Base-by-base conservation (phyloP, 2,113 vertebrate genomes). In the Lepus europaeus region DNA sequence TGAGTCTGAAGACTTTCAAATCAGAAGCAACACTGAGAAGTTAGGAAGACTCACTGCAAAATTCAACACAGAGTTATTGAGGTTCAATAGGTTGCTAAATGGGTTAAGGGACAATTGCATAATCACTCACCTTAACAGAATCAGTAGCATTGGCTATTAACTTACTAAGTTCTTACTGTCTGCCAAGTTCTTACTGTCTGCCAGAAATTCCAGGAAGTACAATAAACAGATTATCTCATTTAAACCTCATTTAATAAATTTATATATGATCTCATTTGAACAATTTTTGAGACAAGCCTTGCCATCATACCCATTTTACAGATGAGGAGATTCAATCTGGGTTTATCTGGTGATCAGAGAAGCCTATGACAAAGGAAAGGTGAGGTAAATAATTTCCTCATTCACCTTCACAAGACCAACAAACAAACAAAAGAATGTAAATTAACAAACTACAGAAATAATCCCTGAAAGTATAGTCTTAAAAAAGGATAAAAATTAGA, bases 221-320 rank as follows among this genome's bases (percentile, higher is more conserved):
- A 59, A 39, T 61, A 19, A 13, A 88, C 17, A 96, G 29, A 61
- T 20, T 39, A 66, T n/a, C 36, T 90, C 56, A 84, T 61, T 69
- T 94, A 49, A 68, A 3, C 4, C 23, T 56, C 31, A 73, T 11
- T 45, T 45, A 45, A 45, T 45, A 45, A 45, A 45, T 45, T 45
- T 45, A 88, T 20, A 96, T 23, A 61, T 20, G n/a, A 66, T n/a
- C 36, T 90, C 56, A 84, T 61, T 69, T 94, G n/a, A 68, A 3
- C 4, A 49, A 31, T 1, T 45, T 90, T 70, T 77, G 11, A 68
- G 39, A 39, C 53, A 16, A 77, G 9, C 20, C 61, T 14, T 88
- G 25, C 13, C 27, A 29, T 31, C 9, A 2, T 72, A 12, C 33
- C 61, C 20, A 85, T 51, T 86, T 92, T 56, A 69, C 22, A 84